These are phyloP conservation scores for Dynastes grantii DNA, from an alignment of 2,888 invertebrate genomes.

Conservation along the genomic window DNA sequence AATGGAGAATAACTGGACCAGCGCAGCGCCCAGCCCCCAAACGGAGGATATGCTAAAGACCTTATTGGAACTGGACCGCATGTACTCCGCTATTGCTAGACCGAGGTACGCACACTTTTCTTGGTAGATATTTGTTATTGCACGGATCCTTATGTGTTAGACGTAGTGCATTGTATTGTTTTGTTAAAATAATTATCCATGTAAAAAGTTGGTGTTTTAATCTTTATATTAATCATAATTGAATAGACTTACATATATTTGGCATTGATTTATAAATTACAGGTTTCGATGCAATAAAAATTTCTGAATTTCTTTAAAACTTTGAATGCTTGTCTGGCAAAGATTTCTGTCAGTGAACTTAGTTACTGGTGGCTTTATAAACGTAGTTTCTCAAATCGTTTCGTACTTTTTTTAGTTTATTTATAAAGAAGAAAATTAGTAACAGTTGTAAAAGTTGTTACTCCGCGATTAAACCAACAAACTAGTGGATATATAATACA, in stretches of 20 bases:
- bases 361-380: no score
- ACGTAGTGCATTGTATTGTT: conserved; percentile 23
- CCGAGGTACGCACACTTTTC: conserved; percentile 58
- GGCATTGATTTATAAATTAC: neutral
- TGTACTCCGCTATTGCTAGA: conserved; percentile 61
- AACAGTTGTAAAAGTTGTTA: no score
- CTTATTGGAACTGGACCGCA: conserved; percentile 59
- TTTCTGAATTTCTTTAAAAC: neutral
- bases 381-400: no score
- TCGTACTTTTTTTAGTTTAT: no score
- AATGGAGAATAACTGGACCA: conserved; percentile 54
- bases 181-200: conserved; percentile 2
- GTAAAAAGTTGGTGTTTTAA: neutral
- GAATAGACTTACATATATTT: neutral
- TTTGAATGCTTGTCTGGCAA: no score
- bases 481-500: no score
- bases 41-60: conserved; percentile 61
- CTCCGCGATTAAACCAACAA: no score
- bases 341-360: no score
- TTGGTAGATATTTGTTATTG: conserved; percentile 12
- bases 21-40: conserved; percentile 59
- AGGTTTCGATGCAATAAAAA: neutral
- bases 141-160: conserved; percentile 24
- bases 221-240: neutral
- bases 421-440: no score